Percentiles rank a stretch among this genome's conserved stretches.
Conservation (phyloP, 92 coral and sea anemone genomes). For the Paragorgia papillata region DNA sequence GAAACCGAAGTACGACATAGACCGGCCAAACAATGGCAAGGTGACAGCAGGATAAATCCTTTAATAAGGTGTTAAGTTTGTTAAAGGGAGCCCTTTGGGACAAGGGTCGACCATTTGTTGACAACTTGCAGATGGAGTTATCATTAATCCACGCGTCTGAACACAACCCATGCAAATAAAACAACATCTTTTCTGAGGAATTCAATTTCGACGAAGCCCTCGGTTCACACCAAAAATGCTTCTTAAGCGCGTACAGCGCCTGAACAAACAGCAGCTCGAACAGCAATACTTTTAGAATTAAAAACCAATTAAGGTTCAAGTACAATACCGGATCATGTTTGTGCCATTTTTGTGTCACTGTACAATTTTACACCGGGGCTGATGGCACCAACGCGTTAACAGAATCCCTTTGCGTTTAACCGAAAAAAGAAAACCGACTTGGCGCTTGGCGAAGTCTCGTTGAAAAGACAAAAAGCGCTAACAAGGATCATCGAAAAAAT, state of each 20-base stretch:
- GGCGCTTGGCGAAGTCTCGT: background rate
- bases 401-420: background rate
- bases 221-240: background rate
- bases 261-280: background rate
- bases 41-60: slow-evolving; percentile 28
- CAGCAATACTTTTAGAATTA: background rate
- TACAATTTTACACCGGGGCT: background rate
- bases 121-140: background rate
- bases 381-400: slow-evolving; percentile 1
- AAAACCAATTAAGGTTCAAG: background rate
- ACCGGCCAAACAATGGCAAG: slow-evolving; percentile 8
- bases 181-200: background rate
- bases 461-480: background rate
- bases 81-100: slow-evolving; percentile 14
- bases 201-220: background rate
- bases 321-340: background rate
- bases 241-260: background rate
- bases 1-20: no score
- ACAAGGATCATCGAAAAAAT: background rate
- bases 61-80: slow-evolving; percentile 35
- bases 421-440: background rate
- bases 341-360: background rate
- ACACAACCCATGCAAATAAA: background rate
- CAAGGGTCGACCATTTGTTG: slow-evolving; percentile 13
- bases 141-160: background rate